phyloP scores from a whole-genome alignment of 2,113 vertebrate genomes.

The Antidorcas marsupialis region DNA sequence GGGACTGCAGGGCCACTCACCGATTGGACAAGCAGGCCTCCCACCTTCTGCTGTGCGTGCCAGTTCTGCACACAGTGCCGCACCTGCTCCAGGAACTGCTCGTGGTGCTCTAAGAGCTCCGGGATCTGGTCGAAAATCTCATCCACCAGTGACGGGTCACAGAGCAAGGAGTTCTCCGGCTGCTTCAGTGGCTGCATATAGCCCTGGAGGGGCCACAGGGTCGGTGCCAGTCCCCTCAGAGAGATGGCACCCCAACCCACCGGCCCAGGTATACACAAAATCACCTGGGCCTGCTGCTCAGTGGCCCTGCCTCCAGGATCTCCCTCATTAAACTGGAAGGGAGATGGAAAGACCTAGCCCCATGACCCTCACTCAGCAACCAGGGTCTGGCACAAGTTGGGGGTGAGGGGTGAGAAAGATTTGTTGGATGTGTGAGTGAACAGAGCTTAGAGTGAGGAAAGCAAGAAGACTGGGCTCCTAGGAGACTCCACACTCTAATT shows the following conservation, averaged over 20 bases:
- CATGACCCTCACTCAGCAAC: neutral
- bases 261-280: neutral
- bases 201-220: constrained; percentile 78
- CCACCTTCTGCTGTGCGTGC: constrained; percentile 95
- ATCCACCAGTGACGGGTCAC: constrained; percentile 93
- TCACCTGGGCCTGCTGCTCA: neutral
- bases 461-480: neutral
- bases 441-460: neutral
- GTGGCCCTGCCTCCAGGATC: neutral
- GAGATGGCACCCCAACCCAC: neutral
- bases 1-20: constrained; percentile 78
- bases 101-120: constrained; percentile 96
- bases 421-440: neutral
- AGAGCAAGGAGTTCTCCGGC: constrained; percentile 90
- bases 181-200: constrained; percentile 98
- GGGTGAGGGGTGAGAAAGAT: neutral
- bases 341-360: neutral
- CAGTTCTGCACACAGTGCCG: constrained; percentile 90
- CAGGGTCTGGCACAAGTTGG: neutral
- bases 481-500: neutral
- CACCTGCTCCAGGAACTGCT: constrained; percentile 95
- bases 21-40: constrained; percentile 93
- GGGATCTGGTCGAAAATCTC: constrained; percentile 99
- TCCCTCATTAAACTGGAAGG: neutral
- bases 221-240: neutral